Conservation (phyloP, 2,113 vertebrate genomes). For the Rhodinocichla rosea region DNA sequence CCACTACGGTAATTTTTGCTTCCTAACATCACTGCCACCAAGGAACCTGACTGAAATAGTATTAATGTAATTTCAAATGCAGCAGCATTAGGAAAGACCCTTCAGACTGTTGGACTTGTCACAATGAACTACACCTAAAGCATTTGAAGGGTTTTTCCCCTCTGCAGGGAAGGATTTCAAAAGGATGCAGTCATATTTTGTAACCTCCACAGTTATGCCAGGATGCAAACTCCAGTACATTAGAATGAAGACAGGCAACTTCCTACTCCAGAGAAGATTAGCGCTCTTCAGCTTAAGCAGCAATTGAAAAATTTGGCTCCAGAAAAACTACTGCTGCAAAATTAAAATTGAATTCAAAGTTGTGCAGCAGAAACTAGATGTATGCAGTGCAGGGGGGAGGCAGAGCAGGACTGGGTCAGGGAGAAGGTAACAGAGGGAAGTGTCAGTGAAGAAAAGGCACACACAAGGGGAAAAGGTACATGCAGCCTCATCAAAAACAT, state of each 20-base stretch:
- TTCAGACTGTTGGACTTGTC: neutral
- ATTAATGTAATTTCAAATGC: neutral
- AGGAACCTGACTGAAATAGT: neutral
- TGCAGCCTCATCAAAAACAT: constrained; percentile 16
- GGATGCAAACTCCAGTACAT: neutral
- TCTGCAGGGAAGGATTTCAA: neutral
- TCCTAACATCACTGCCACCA: neutral
- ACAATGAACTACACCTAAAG: neutral
- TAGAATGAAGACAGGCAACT: neutral
- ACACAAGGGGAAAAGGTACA: neutral
- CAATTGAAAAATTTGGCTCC: constrained; percentile 8
- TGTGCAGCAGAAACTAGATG: constrained; percentile 36
- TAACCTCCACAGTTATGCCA: neutral
- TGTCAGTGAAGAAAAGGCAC: constrained; percentile 13
- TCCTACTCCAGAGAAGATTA: neutral
- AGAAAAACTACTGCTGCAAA: neutral
- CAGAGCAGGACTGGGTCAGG: constrained; percentile 21
- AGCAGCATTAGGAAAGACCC: neutral
- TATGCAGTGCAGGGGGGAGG: constrained; percentile 23
- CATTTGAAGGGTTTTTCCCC: neutral
- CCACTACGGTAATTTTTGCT: neutral
- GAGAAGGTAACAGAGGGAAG: constrained; percentile 27
- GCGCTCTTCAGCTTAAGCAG: constrained; percentile 13
- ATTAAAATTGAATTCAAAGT: neutral
- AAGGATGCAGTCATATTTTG: neutral